Evolutionary conservation across 2,888 invertebrate genomes (phyloP).

Genomic region (Allacma fusca): DNA sequence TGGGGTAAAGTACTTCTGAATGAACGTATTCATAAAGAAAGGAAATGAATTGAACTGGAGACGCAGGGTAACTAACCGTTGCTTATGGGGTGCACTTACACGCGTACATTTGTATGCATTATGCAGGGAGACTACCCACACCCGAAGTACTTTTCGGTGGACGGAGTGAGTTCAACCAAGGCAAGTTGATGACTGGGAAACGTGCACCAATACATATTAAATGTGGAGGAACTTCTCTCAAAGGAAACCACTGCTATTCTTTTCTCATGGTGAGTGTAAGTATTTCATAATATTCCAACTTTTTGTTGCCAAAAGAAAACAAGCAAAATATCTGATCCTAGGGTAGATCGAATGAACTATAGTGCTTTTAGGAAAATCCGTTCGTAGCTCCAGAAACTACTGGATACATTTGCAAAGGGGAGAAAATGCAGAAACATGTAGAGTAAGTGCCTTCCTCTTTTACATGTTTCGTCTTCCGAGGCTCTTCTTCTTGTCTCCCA

Average conservation of each 20-base stretch:
- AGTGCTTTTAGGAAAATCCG: not conserved
- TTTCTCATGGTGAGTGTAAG: not conserved
- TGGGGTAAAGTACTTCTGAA: slow-evolving; percentile 16
- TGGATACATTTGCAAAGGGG: not conserved
- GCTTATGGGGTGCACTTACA: slow-evolving; percentile 28
- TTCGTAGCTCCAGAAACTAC: not conserved
- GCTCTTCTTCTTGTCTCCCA: not conserved
- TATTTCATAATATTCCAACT: slow-evolving; percentile 7
- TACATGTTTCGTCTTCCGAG: not conserved
- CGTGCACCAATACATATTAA: not conserved
- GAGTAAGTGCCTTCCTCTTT: slow-evolving; percentile 6
- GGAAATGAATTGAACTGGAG: slow-evolving; percentile 26
- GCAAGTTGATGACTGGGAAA: slow-evolving; percentile 3
- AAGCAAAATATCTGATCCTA: slow-evolving; percentile 1
- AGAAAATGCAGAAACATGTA: not conserved
- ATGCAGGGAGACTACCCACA: not conserved
- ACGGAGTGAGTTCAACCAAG: not conserved
- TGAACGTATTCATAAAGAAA: slow-evolving; percentile 24
- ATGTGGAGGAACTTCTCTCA: not conserved
- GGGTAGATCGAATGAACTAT: not conserved
- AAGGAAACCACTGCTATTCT: not conserved
- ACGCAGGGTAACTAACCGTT: slow-evolving; percentile 24
- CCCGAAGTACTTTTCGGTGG: not conserved
- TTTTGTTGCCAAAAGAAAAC: slow-evolving; percentile 12
- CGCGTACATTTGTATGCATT: slow-evolving; percentile 1